phyloP scores from a whole-genome alignment of 2,113 vertebrate species.

The Myotis yumanensis region DNA sequence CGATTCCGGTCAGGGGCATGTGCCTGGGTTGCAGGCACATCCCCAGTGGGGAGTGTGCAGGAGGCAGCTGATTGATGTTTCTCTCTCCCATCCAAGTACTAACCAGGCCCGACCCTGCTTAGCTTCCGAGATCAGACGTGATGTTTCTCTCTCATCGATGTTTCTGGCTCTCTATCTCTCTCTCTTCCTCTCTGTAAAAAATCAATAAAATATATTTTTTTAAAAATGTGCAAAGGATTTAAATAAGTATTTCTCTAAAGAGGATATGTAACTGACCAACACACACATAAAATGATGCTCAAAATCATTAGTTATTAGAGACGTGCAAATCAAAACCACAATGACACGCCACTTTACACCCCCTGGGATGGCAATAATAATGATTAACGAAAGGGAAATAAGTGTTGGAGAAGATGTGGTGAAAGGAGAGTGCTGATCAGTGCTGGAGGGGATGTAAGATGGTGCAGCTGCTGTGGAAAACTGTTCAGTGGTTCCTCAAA shows the following conservation, averaged over 20 bases:
- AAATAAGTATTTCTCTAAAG: neutral
- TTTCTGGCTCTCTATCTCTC: too few species aligned
- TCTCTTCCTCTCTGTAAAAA: too few species aligned
- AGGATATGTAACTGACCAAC: neutral
- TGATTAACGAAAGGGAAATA: neutral
- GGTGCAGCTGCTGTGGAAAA: neutral
- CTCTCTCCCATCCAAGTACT: too few species aligned
- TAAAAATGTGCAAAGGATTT: neutral
- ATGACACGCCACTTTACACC: neutral
- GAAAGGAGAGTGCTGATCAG: neutral
- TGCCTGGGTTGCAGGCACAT: too few species aligned
- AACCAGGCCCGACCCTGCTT: too few species aligned
- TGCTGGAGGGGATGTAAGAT: neutral
- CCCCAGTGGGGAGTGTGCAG: too few species aligned
- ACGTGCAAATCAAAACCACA: slow-evolving; percentile 20
- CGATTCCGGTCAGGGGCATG: too few species aligned
- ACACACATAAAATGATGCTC: neutral
- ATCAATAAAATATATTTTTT: neutral
- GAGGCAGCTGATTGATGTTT: too few species aligned
- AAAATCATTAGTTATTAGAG: neutral
- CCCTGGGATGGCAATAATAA: neutral
- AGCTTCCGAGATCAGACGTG: too few species aligned
- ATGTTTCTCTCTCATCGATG: too few species aligned
- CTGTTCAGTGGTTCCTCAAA: neutral
- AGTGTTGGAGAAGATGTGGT: neutral